Evolutionary conservation across 2,113 vertebrate species (phyloP).

Genomic region (Hippolais icterina): DNA sequence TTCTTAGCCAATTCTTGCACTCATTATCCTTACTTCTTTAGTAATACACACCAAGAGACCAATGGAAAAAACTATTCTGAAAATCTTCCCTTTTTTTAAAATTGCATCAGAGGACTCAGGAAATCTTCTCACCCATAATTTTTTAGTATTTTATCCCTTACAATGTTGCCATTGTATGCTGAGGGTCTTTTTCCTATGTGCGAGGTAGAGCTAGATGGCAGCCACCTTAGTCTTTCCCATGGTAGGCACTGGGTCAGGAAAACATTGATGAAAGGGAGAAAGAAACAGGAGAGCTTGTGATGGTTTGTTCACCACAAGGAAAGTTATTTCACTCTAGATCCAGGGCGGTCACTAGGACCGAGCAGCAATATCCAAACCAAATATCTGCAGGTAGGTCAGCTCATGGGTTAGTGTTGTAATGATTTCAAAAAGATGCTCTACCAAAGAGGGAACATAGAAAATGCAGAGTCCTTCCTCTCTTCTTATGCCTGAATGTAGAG

Average conservation of each 20-base stretch:
- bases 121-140: neutral
- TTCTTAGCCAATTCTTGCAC: neutral
- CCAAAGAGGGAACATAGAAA: neutral
- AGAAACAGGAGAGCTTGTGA: neutral
- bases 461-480: neutral
- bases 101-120: neutral
- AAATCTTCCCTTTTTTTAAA: neutral
- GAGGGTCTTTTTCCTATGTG: neutral
- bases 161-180: neutral
- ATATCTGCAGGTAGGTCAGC: neutral
- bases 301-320: neutral
- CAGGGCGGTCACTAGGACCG: neutral
- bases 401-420: neutral
- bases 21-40: neutral
- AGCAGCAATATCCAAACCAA: neutral
- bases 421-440: neutral
- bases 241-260: neutral
- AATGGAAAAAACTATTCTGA: neutral
- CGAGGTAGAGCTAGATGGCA: neutral
- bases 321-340: neutral
- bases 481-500: neutral
- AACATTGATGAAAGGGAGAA: neutral
- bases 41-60: neutral
- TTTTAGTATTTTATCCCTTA: neutral
- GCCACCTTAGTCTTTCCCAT: neutral